These are phyloP conservation scores for Carterocephalus palaemon DNA, from an alignment of 2,888 invertebrate species.

Conservation along the genomic window DNA sequence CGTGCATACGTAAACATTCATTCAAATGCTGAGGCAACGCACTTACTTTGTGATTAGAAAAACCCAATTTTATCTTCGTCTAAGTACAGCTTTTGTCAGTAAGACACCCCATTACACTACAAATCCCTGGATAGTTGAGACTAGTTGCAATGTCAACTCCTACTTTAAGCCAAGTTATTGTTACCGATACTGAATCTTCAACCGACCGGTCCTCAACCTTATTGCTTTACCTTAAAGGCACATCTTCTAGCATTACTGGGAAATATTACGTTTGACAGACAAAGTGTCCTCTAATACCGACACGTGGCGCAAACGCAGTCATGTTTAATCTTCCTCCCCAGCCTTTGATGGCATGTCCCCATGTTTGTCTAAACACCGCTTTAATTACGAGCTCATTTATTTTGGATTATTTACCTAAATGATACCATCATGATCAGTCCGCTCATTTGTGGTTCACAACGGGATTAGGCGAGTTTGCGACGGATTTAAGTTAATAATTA, in stretches of 20 bases:
- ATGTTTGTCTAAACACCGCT: conserved; percentile 70
- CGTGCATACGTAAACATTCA: too few species aligned
- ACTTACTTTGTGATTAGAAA: conserved; percentile 49
- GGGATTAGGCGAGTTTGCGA: too few species aligned
- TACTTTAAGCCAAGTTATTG: conserved; percentile 39
- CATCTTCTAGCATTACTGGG: neutral
- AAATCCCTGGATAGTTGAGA: conserved; percentile 73
- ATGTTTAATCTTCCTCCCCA: conserved; percentile 66
- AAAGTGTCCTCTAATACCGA: conserved; percentile 53
- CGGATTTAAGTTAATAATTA: neutral
- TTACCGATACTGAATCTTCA: conserved; percentile 15
- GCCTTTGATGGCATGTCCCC: conserved; percentile 69
- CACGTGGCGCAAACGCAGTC: conserved; percentile 73
- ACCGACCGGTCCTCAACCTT: conserved; percentile 32
- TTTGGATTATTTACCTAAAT: conserved; percentile 67
- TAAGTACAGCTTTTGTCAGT: conserved; percentile 47
- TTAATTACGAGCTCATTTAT: conserved; percentile 75
- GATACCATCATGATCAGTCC: conserved; percentile 27
- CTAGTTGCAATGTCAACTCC: conserved; percentile 71
- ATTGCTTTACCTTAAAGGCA: conserved; percentile 17
- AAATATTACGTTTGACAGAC: conserved; percentile 36
- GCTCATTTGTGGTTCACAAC: conserved; percentile 9
- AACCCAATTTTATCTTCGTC: conserved; percentile 44
- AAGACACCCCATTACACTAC: conserved; percentile 63
- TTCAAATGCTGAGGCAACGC: too few species aligned